Conservation (phyloP, 30 jellyfish, hydroid and myxozoan genomes). For the Aurelia sp. region DNA sequence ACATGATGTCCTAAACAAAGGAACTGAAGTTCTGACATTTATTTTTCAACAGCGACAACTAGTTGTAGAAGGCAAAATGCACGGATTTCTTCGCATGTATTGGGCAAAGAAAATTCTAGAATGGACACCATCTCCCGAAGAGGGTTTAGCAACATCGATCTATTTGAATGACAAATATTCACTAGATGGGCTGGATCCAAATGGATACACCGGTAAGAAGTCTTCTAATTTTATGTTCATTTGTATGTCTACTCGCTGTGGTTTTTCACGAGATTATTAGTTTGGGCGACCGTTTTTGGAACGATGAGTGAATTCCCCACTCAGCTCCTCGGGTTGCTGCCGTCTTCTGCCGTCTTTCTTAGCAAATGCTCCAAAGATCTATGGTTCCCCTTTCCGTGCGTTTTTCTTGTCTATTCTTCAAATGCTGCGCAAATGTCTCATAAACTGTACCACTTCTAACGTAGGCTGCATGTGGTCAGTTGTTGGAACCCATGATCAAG, state of each 20-base stretch:
- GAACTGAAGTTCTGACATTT: not conserved
- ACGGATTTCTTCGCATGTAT: constrained; percentile 91
- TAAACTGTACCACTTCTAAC: too few species aligned
- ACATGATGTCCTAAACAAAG: not conserved
- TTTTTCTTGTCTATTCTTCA: too few species aligned
- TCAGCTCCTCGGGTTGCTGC: too few species aligned
- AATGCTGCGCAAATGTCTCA: too few species aligned
- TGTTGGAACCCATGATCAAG: constrained; percentile 90
- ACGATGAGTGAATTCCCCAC: too few species aligned
- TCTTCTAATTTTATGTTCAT: not conserved
- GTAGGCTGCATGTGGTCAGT: constrained; percentile 93
- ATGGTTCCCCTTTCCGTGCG: too few species aligned
- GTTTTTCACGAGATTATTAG: too few species aligned
- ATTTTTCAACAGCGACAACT: constrained; percentile 48
- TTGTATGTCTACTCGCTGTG: too few species aligned
- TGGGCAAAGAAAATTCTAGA: constrained; percentile 95
- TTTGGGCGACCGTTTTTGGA: too few species aligned
- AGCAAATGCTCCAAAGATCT: too few species aligned
- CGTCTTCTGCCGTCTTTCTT: too few species aligned
- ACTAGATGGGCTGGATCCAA: constrained; percentile 92
- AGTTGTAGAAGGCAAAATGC: constrained; percentile 86
- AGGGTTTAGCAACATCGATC: constrained; percentile 64
- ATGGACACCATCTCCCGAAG: constrained; percentile 90
- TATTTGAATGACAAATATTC: constrained; percentile 75
- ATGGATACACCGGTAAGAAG: constrained; percentile 78